Base-by-base conservation (phyloP, 1,140 invertebrate genomes). In the Papilio polytes region DNA sequence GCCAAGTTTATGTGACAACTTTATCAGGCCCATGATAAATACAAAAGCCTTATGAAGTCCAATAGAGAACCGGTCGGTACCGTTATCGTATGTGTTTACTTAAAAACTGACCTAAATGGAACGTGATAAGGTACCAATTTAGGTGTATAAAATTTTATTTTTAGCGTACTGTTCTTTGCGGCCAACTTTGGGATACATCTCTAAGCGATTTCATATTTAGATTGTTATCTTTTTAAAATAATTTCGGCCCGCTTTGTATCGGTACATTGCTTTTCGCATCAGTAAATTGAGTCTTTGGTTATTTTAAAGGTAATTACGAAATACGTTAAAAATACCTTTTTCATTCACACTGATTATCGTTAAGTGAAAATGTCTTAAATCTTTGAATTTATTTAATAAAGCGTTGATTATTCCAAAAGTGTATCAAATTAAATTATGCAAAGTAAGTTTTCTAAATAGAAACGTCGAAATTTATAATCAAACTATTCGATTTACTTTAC, bases 21-120 rank as follows among this genome's bases (percentile, higher is more conserved):
- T 74, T 74, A 74, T 74, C 73, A 22, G 20, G 20, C 20, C n/a
- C 72, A 74, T 74, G 73, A 74, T 74, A 48, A 74, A 74, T 51
- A 74, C 44, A 74, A 74, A 74, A 74, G 51, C 9, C 48, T 74
- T 74, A 51, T 74, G 12, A 74, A 51, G 20, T 46, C 44, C 46
- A 3, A 51, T 48, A 74, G 73, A 73, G 73, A 51, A 74, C 73
- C 46, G 73, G 73, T 48, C 20, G 73, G 22, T 46, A 74, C 73
- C 73, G 73, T 74, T 74, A 74, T 74, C 44, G 22, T 46, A 74
- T 74, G 73, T 74, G 44, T 20, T 2, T 44, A n/a, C 4, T 46
- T 73, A 46, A 44, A 73, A 46, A 15, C 4, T 9, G 13, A 66
- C 63, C 13, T 66, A 31, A 66, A 9, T 66, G 22, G 3, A 31